Conservation (phyloP, 2,888 invertebrate species). For the Norana najaformis region DNA sequence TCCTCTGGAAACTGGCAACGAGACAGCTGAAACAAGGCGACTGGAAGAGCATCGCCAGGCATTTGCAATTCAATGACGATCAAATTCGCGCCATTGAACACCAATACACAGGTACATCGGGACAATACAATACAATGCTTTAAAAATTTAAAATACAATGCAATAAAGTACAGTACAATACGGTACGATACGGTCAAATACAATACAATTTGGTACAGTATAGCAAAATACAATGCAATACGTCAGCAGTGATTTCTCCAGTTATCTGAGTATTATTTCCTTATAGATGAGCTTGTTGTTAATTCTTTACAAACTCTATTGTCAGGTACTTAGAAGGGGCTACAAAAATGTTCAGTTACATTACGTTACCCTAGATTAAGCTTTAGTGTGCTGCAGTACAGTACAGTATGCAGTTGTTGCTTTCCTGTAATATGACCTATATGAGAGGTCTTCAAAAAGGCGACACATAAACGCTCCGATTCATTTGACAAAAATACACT, state of each 20-base stretch:
- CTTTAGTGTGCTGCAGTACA: no score
- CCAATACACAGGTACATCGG: slow-evolving; percentile 70
- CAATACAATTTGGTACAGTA: background rate
- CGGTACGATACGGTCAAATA: background rate
- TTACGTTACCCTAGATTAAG: no score
- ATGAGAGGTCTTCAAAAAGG: no score
- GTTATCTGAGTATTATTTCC: no score
- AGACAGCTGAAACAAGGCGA: slow-evolving; percentile 69
- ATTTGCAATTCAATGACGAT: slow-evolving; percentile 73
- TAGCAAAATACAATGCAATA: background rate
- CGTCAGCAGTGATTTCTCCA: background rate
- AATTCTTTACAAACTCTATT: no score
- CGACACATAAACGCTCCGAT: no score
- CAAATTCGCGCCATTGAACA: slow-evolving; percentile 74
- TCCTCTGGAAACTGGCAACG: slow-evolving; percentile 62
- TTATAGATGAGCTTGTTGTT: no score
- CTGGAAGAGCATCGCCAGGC: slow-evolving; percentile 71
- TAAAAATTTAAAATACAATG: background rate
- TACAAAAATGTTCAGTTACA: no score
- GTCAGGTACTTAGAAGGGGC: no score
- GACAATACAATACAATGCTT: background rate
- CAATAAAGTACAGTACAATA: background rate
- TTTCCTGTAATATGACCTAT: no score
- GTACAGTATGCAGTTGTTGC: no score
- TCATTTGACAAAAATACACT: no score